Conservation (phyloP, 2,113 vertebrate genomes). For the Lasiurus borealis region DNA sequence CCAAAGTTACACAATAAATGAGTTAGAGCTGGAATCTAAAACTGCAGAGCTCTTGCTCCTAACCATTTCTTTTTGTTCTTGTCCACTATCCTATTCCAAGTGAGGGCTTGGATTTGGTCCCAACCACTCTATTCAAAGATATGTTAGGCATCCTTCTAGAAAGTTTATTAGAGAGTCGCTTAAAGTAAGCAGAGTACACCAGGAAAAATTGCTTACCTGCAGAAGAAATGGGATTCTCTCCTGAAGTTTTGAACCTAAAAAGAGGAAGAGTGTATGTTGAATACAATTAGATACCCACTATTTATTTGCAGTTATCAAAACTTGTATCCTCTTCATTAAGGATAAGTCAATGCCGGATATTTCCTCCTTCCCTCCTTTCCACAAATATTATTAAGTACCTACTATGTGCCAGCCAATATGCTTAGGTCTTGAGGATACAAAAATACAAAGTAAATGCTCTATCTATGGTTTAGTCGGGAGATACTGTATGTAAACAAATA, state of each 20-base stretch:
- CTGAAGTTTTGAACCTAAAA: slow-evolving; percentile 72
- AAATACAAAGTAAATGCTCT: slow-evolving; percentile 40
- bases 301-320: slow-evolving; percentile 59
- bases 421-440: slow-evolving; percentile 9
- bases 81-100: background rate
- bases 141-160: slow-evolving; percentile 5
- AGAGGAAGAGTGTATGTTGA: slow-evolving; percentile 49
- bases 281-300: background rate
- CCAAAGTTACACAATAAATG: slow-evolving; percentile 11
- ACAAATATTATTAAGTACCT: slow-evolving; percentile 51
- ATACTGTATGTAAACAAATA: background rate
- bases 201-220: slow-evolving; percentile 84
- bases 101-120: background rate
- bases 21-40: slow-evolving; percentile 27
- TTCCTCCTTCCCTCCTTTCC: background rate
- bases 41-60: background rate
- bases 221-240: slow-evolving; percentile 78
- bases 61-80: slow-evolving; percentile 5
- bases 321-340: slow-evolving; percentile 1
- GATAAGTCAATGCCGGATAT: background rate
- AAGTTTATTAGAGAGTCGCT: slow-evolving; percentile 9
- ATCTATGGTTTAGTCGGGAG: background rate
- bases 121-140: slow-evolving; percentile 22
- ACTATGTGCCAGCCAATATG: background rate
- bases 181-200: slow-evolving; percentile 29